Conservation (phyloP, 2,113 vertebrate genomes). For the Propithecus coquereli region DNA sequence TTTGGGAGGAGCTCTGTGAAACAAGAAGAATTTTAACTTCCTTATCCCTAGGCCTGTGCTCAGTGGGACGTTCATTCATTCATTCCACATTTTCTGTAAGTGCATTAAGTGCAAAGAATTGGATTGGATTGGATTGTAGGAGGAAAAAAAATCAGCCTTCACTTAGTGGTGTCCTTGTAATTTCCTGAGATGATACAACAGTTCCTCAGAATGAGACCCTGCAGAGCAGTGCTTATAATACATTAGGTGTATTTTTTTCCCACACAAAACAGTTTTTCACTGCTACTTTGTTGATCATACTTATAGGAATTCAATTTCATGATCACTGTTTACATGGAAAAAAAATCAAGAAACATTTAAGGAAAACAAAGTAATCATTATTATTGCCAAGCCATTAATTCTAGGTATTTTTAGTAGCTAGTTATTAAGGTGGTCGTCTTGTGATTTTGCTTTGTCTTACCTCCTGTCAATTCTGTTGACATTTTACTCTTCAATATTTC, state of each 20-base stretch:
- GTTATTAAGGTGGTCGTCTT: background rate
- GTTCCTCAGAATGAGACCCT: background rate
- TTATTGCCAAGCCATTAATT: background rate
- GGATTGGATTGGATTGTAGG: background rate
- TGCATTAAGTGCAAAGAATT: background rate
- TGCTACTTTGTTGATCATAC: background rate
- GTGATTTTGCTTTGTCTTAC: constrained; percentile 4
- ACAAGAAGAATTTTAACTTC: background rate
- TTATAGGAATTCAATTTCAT: constrained; percentile 35
- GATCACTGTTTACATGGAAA: background rate
- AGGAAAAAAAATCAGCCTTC: background rate
- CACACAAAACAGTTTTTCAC: background rate
- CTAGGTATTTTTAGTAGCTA: background rate
- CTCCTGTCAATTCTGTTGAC: background rate
- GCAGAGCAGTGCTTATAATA: background rate
- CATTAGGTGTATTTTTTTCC: background rate
- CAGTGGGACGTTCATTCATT: background rate
- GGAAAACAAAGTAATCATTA: constrained; percentile 9
- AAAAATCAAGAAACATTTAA: background rate
- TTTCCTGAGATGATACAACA: background rate
- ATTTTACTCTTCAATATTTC: background rate
- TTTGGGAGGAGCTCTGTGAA: background rate
- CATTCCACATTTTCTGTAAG: background rate
- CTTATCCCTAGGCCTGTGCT: background rate
- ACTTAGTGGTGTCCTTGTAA: background rate